These are phyloP conservation scores for Agrypnia vestita DNA, from an alignment of 1,140 invertebrate species.

Conservation along the genomic window DNA sequence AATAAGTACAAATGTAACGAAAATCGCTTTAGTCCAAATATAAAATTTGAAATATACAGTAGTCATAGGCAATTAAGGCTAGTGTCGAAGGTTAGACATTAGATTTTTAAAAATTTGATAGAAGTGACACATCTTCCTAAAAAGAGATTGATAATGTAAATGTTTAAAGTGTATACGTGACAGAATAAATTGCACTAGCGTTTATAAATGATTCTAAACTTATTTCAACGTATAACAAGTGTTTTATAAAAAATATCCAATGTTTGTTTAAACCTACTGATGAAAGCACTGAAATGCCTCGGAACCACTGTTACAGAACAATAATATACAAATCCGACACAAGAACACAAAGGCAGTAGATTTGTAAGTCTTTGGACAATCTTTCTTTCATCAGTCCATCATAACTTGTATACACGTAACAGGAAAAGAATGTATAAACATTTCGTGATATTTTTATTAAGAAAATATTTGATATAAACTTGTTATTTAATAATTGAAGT, in stretches of 20 bases:
- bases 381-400: too few species aligned
- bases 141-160: neutral
- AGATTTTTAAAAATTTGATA: neutral
- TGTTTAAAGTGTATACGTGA: neutral
- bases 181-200: neutral
- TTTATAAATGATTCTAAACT: neutral
- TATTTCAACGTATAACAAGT: neutral
- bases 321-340: too few species aligned
- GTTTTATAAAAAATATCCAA: neutral
- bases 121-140: conserved; percentile 21
- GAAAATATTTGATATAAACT: conserved; percentile 2
- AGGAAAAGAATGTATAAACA: too few species aligned
- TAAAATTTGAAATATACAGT: conserved; percentile 43
- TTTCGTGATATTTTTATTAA: neutral
- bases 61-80: conserved; percentile 44
- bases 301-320: too few species aligned
- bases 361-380: too few species aligned
- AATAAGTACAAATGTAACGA: neutral
- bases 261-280: too few species aligned
- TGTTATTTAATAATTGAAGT: neutral
- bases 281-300: too few species aligned
- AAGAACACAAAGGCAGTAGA: too few species aligned
- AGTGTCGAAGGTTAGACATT: conserved; percentile 11
- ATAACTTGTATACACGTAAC: too few species aligned
- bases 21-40: conserved; percentile 22